Conservation (phyloP, 1,140 invertebrate species). For the Dolichoris vasculosae region DNA sequence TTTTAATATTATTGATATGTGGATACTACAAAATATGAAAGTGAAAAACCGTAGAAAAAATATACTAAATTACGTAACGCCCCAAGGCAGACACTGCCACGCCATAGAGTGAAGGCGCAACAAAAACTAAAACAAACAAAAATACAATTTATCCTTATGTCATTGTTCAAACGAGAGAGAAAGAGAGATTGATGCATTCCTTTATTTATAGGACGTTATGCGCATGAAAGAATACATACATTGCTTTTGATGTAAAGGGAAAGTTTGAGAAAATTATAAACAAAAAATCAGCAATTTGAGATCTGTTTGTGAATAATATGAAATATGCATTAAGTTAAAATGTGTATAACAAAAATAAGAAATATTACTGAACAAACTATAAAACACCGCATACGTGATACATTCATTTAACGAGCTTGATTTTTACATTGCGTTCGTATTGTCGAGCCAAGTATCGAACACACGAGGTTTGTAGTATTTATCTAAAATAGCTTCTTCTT, state of each 20-base stretch:
- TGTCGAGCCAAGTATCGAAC: conserved; percentile 33
- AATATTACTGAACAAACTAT: conserved; percentile 15
- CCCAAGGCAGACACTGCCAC: conserved; percentile 72
- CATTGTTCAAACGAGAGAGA: conserved; percentile 37
- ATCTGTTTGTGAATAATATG: neutral
- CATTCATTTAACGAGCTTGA: conserved; percentile 24
- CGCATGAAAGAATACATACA: conserved; percentile 2
- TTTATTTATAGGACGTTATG: neutral
- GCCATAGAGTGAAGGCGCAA: conserved; percentile 59
- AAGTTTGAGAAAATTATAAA: neutral
- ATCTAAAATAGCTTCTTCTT: conserved; percentile 30
- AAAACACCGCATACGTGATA: neutral
- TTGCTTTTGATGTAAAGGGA: neutral
- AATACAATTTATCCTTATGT: neutral
- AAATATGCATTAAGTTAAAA: conserved; percentile 2
- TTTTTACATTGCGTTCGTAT: conserved; percentile 41
- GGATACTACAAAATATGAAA: neutral
- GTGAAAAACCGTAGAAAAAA: neutral
- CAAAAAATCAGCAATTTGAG: neutral
- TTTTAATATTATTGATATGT: neutral
- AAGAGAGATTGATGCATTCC: conserved; percentile 34
- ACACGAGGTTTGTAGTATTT: conserved; percentile 35
- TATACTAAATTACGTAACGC: conserved; percentile 61
- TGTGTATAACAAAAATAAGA: neutral
- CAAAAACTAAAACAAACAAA: conserved; percentile 25